These are phyloP conservation scores for Solea senegalensis DNA, from an alignment of 2,113 vertebrate species.

Conservation along the genomic window DNA sequence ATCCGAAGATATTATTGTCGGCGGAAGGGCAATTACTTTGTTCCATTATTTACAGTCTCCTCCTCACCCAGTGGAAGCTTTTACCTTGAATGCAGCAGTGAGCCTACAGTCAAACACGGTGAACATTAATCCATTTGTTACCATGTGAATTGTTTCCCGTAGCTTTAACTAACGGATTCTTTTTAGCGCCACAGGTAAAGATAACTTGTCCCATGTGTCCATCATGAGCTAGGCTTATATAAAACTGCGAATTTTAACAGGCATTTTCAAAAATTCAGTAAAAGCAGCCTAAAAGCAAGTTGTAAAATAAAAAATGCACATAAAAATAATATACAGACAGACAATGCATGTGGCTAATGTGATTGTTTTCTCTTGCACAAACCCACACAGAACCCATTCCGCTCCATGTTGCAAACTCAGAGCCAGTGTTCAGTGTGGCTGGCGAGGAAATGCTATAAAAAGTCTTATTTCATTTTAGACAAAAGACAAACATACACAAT, in stretches of 20 bases:
- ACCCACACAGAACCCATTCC: too few relatives aligned
- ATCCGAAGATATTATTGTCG: constrained; percentile 81
- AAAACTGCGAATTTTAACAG: too few relatives aligned
- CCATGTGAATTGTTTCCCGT: constrained; percentile 66
- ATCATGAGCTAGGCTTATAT: not conserved
- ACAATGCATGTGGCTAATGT: too few relatives aligned
- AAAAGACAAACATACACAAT: not conserved
- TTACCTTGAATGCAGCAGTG: constrained; percentile 59
- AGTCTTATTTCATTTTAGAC: not conserved
- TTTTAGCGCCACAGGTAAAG: constrained; percentile 47
- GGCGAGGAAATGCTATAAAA: not conserved
- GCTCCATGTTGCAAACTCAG: too few relatives aligned
- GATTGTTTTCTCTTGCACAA: too few relatives aligned
- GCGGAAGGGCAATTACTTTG: constrained; percentile 79
- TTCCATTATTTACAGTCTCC: constrained; percentile 81
- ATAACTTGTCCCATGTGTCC: not conserved
- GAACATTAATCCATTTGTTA: constrained; percentile 66
- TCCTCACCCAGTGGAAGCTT: constrained; percentile 64
- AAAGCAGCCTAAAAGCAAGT: too few relatives aligned
- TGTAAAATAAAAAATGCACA: too few relatives aligned
- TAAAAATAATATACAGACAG: too few relatives aligned
- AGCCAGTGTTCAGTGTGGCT: too few relatives aligned
- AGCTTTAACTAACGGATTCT: constrained; percentile 48
- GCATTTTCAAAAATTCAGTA: too few relatives aligned
- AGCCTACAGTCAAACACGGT: constrained; percentile 60